Base-by-base conservation (phyloP, 2,888 invertebrate genomes). In the Cheilosia vulpina region DNA sequence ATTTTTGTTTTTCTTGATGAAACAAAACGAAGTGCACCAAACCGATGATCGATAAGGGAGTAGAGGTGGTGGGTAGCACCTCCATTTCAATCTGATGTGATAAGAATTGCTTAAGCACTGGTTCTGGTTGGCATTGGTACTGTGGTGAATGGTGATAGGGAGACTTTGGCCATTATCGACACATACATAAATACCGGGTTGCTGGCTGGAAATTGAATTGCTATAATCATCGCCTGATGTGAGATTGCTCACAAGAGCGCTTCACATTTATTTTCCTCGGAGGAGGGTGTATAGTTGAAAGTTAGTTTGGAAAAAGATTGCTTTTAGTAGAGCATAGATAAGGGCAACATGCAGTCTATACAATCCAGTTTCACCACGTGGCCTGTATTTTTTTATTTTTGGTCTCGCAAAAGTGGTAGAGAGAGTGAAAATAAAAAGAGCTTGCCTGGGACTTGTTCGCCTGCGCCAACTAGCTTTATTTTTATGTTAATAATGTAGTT, bases 281-380 rank as follows among this genome's bases (percentile, higher is more conserved):
- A 47, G 38, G 7, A 11, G 34, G 34, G 43, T 43, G 2, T 24
- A 21, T 17, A 19, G 5, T 34, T 53, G 60, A 17, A 52, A 17
- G 38, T 27, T 52, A 15, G n/a, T 15, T 11, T 55, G 13, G 31
- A 5, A 17, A 19, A 5, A 7, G 13, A 24, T 43, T 6, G 27
- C 27, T 50, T 52, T 41, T 7, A 45, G 2, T 41, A 1, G 13
- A 27, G 11, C n/a, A 1, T 53, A 9, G 53, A 52, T 24, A 13
- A 5, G n/a, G 27, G 31, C 24, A 55, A 69, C 57, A 17, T 58
- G 57, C 45, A 38, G 17, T 43, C 24, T 58, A 13, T 68, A 75
- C 60, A 80, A 71, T 76, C 60, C 15, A 55, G 60, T 71, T 75
- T 9, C 60, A 84, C 75, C 84, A 84, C 84, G 84, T 84, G 84